Evolutionary conservation across 2,888 invertebrate genomes (phyloP).

Genomic region (Mesoligia furuncula): DNA sequence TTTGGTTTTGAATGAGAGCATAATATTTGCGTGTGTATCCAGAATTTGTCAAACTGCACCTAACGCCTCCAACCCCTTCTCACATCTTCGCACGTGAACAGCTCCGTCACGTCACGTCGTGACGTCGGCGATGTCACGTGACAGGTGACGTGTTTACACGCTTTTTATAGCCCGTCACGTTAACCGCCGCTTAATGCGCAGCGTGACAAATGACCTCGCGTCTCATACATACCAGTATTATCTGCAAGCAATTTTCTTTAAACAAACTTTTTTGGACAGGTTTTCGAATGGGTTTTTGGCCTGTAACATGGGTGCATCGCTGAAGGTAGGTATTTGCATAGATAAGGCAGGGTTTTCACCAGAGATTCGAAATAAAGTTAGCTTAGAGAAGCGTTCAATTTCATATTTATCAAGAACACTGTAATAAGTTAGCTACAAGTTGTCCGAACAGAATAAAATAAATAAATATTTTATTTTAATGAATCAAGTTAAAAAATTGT

Average conservation of each 20-base stretch:
- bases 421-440: neutral
- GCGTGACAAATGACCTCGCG: slow-evolving; percentile 70
- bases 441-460: neutral
- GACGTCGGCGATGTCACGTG: slow-evolving; percentile 70
- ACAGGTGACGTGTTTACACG: slow-evolving; percentile 81
- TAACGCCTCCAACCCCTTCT: slow-evolving; percentile 14
- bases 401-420: neutral
- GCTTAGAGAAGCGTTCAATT: neutral
- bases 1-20: neutral
- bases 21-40: neutral
- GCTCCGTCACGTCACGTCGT: slow-evolving; percentile 62
- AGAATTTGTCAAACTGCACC: neutral
- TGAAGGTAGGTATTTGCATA: neutral
- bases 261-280: slow-evolving; percentile 31
- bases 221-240: slow-evolving; percentile 41
- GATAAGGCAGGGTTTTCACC: neutral
- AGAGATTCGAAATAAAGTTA: neutral
- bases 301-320: neutral
- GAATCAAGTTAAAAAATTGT: neutral
- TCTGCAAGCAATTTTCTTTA: slow-evolving; percentile 45
- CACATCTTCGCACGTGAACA: slow-evolving; percentile 22
- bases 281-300: slow-evolving; percentile 17
- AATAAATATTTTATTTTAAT: neutral
- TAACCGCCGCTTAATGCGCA: slow-evolving; percentile 67
- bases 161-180: slow-evolving; percentile 70